Evolutionary conservation across 1,140 invertebrate genomes (phyloP).

Genomic region (Acyrthosiphon pisum): DNA sequence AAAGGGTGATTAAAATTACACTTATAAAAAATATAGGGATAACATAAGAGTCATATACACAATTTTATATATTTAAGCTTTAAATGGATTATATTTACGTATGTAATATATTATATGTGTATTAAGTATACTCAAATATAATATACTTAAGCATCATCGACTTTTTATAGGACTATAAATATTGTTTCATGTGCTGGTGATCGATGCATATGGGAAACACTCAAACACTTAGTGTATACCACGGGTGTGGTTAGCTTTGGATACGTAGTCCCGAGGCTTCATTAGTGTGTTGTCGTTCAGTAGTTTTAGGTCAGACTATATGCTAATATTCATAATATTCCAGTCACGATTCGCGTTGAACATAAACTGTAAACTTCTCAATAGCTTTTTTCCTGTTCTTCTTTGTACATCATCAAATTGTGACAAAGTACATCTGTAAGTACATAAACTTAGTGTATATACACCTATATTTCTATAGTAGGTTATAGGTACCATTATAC

Average conservation of each 20-base stretch:
- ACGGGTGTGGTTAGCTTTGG: slow-evolving; percentile 24
- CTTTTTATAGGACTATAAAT: background rate
- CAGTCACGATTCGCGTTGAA: slow-evolving; percentile 48
- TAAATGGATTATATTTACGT: background rate
- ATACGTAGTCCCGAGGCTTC: slow-evolving; percentile 44
- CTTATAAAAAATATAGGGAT: background rate
- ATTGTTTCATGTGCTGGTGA: background rate
- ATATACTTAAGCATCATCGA: background rate
- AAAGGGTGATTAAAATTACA: background rate
- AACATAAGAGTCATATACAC: background rate
- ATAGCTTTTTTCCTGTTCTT: slow-evolving; percentile 29
- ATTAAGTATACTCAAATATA: background rate
- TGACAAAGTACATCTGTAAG: background rate
- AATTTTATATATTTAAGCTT: background rate
- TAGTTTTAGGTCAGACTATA: slow-evolving; percentile 46
- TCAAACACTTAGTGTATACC: background rate
- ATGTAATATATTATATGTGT: background rate
- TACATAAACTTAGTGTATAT: background rate
- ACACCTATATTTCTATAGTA: background rate
- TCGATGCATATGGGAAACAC: background rate
- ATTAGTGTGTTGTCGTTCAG: slow-evolving; percentile 29
- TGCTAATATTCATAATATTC: slow-evolving; percentile 51
- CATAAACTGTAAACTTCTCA: slow-evolving; percentile 51
- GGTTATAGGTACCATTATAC: background rate
- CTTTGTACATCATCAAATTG: slow-evolving; percentile 24